Evolutionary conservation across 2,888 invertebrate genomes (phyloP).

Genomic region (Lasioglossum pauxillum): DNA sequence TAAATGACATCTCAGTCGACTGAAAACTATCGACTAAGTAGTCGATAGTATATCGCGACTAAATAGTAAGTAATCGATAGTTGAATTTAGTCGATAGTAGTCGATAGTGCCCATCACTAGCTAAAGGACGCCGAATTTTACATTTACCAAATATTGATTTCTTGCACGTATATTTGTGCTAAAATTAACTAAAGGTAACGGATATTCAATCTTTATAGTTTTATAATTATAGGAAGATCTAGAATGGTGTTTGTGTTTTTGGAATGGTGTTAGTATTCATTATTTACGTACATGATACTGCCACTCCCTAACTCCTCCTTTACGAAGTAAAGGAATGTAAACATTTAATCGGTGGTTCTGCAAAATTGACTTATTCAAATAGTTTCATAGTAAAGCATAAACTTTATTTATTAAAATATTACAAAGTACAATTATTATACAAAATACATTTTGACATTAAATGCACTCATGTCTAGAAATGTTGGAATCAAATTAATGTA

Average conservation of each 20-base stretch:
- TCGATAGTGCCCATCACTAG: neutral
- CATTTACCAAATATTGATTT: slow-evolving; percentile 19
- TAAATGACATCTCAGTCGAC: neutral
- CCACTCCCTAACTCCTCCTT: slow-evolving; percentile 49
- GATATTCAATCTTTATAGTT: neutral
- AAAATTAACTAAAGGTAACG: slow-evolving; percentile 28
- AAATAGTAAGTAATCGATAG: neutral
- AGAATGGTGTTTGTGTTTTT: neutral
- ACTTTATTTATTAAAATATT: neutral
- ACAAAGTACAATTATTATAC: neutral
- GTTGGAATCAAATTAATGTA: neutral
- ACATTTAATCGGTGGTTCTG: neutral
- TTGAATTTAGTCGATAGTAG: neutral
- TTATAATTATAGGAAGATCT: neutral
- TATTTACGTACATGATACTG: slow-evolving; percentile 23
- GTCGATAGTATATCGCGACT: neutral
- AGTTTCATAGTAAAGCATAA: neutral
- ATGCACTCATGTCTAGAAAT: neutral
- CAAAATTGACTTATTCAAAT: neutral
- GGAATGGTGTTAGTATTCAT: neutral
- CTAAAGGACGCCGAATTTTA: slow-evolving; percentile 36
- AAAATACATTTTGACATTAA: neutral
- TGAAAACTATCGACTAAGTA: neutral
- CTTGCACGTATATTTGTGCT: neutral
- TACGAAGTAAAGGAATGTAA: neutral